These are phyloP conservation scores for Coenonympha glycerion DNA, from an alignment of 2,888 invertebrate genomes.

Conservation along the genomic window DNA sequence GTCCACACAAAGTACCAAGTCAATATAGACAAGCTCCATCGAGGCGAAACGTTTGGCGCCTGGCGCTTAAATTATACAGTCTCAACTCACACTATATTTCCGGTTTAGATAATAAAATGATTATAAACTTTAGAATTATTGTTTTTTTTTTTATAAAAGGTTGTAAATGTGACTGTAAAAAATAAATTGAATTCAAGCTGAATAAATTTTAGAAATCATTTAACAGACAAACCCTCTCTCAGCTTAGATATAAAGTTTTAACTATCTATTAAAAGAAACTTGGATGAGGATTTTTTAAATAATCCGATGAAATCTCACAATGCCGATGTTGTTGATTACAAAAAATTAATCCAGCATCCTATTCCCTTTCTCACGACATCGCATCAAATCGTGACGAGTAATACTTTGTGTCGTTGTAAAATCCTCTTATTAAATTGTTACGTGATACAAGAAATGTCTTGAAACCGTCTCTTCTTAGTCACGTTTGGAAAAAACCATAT, in stretches of 20 bases:
- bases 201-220: too few relatives aligned
- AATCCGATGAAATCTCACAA: constrained; percentile 15
- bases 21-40: constrained; percentile 10
- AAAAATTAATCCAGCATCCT: constrained; percentile 20
- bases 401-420: constrained; percentile 13
- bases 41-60: neutral
- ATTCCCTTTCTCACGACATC: constrained; percentile 21
- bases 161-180: too few relatives aligned
- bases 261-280: neutral
- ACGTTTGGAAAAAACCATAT: too few relatives aligned
- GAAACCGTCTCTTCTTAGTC: too few relatives aligned
- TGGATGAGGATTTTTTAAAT: neutral
- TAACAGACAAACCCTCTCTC: too few relatives aligned
- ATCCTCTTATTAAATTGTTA: constrained; percentile 17
- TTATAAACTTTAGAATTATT: neutral
- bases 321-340: constrained; percentile 17
- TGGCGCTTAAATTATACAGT: neutral
- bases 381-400: constrained; percentile 21
- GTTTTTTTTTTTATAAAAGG: too few relatives aligned
- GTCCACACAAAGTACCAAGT: constrained; percentile 18
- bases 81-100: neutral
- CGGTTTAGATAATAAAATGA: neutral
- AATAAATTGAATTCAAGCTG: too few relatives aligned
- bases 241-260: too few relatives aligned
- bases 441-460: constrained; percentile 19